These are phyloP conservation scores for Odocoileus hemionus DNA, from an alignment of 2,113 vertebrate genomes.

Conservation along the genomic window DNA sequence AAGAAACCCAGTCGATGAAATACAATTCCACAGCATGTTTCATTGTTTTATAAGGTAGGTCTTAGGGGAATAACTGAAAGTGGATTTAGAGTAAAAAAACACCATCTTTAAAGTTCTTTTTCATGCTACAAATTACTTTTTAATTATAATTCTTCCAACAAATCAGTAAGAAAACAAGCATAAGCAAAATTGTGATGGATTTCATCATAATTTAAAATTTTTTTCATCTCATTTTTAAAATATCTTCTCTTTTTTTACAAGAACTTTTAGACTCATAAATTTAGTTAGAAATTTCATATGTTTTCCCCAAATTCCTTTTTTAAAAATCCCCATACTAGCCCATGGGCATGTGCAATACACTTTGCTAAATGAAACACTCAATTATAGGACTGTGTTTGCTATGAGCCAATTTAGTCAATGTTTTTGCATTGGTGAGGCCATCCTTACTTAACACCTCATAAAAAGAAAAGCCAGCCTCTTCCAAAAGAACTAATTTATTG, in stretches of 20 bases:
- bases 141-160: neutral
- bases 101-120: constrained; percentile 28
- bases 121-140: constrained; percentile 7
- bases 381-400: constrained; percentile 43
- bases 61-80: constrained; percentile 8
- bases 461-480: constrained; percentile 69
- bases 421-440: constrained; percentile 27
- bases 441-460: constrained; percentile 72
- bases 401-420: neutral
- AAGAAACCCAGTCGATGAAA: neutral
- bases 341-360: neutral
- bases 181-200: constrained; percentile 14
- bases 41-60: neutral
- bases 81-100: neutral
- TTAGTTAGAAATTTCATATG: constrained; percentile 27
- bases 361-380: constrained; percentile 62
- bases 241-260: constrained; percentile 11
- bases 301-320: constrained; percentile 26
- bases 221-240: constrained; percentile 18
- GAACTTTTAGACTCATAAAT: constrained; percentile 42
- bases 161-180: neutral
- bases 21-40: neutral
- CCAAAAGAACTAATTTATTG: constrained; percentile 66
- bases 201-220: neutral
- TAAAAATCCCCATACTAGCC: neutral